Base-by-base conservation (phyloP, 2,797 vertebrate species). In the Myotis daubentonii region DNA sequence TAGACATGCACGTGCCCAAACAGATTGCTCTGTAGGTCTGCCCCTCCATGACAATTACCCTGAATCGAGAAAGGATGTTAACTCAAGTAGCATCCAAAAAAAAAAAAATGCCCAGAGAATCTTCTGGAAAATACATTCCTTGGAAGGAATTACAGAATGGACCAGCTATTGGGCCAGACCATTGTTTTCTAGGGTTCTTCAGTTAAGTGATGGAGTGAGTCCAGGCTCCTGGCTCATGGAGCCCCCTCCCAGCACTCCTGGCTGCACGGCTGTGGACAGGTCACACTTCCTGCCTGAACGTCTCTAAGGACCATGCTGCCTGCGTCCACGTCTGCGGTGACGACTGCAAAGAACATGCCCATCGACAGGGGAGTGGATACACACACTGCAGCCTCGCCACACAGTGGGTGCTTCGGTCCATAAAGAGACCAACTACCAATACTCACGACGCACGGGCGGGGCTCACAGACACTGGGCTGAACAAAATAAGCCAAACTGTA, bases 1-100 rank as follows among this genome's bases (percentile, higher is more conserved):
- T 88, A 93, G 94, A 95, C 96, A 93, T 86, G 81, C 96, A 80
- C 82, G 57, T 95, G 94, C 93, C 93, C 36, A 93, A 83, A 71
- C 71, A 3, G 16, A 76, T 47, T n/a, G 75, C 83, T 87, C 7
- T 6, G 47, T 36, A 3, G 49, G 44, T 53, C 82, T 76, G 92
- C 51, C 87, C 75, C 60, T 92, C 95, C 3, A 66, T 66, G 68
- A 85, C 82, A 19, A 44, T 85, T 49, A 72, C 71, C 79, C 90
- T 12, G 88, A 96, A 91, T 96, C 94, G 79, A 94, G 74, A 76
- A 92, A 68, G 25, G 87, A 38, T 55, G 70, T 47, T 92, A 62
- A 80, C 75, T 89, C 72, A 80, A 80, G 65, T 2, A 33, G 44
- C 51, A 70, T 1, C 84, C 55, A 41, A 65, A 87, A 57, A 94